Percentiles rank a stretch among this genome's conserved stretches.
Conservation (phyloP, 2,888 invertebrate genomes). For the Eilema caniola region DNA sequence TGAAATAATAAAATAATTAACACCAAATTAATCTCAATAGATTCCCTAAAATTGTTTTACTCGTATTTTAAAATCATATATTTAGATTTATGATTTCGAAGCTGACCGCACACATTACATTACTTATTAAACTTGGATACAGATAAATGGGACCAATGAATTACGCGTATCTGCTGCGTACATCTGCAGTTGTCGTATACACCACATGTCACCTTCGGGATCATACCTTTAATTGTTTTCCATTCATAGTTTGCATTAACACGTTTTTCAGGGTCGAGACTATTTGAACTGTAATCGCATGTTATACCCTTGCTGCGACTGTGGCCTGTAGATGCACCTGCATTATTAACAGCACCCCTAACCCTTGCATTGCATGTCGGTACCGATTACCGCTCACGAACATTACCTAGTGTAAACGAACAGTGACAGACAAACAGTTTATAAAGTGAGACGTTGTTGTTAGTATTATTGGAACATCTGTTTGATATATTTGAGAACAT, state of each 20-base stretch:
- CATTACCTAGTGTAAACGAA: conserved; percentile 24
- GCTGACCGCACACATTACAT: too few relatives aligned
- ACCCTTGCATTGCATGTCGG: conserved; percentile 28
- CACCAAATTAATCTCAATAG: too few relatives aligned
- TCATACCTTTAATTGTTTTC: not conserved
- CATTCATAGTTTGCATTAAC: not conserved
- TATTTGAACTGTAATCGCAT: not conserved
- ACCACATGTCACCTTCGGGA: too few relatives aligned
- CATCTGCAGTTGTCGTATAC: too few relatives aligned
- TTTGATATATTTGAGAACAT: not conserved
- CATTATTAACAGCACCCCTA: conserved; percentile 19
- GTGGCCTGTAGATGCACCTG: not conserved
- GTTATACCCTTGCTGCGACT: not conserved
- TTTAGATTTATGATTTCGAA: too few relatives aligned
- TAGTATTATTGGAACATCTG: not conserved
- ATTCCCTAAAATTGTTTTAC: too few relatives aligned
- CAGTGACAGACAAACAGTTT: conserved; percentile 25
- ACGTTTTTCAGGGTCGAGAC: not conserved
- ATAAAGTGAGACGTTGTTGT: not conserved
- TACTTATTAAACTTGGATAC: too few relatives aligned
- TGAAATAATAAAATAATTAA: too few relatives aligned
- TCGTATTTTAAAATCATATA: too few relatives aligned
- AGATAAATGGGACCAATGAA: too few relatives aligned
- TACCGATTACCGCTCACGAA: conserved; percentile 12
- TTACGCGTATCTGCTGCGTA: too few relatives aligned